These are phyloP conservation scores for Eriosoma lanigerum DNA, from an alignment of 1,140 invertebrate genomes.

Conservation along the genomic window DNA sequence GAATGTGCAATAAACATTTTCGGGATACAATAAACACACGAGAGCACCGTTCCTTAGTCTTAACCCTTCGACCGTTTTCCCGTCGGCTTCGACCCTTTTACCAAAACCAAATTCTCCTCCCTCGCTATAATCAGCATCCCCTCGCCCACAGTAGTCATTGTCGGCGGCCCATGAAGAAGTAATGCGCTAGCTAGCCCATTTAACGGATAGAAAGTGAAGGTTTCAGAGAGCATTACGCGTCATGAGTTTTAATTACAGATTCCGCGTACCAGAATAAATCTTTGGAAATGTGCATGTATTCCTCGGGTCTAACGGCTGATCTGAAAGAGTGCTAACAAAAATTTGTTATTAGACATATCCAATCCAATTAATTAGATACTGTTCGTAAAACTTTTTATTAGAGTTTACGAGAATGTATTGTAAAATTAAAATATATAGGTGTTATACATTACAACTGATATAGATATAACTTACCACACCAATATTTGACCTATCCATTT, in stretches of 20 bases:
- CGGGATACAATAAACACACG: neutral
- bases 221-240: conserved; percentile 11
- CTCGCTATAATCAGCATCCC: rapidly evolving
- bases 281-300: neutral
- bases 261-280: neutral
- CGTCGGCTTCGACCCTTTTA: conserved; percentile 21
- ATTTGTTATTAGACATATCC: neutral
- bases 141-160: neutral
- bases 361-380: neutral
- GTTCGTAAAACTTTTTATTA: neutral
- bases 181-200: neutral
- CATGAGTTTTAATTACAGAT: conserved; percentile 42
- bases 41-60: neutral
- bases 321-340: neutral
- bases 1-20: conserved; percentile 47
- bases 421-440: too few relatives aligned
- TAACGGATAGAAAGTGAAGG: neutral
- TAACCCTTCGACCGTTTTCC: neutral
- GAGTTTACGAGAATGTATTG: neutral
- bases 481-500: too few relatives aligned
- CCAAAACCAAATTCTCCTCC: neutral
- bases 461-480: too few relatives aligned
- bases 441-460: too few relatives aligned
- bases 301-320: neutral
- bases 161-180: neutral